A percentile compares a stretch with the other conserved stretches of the same genome.
These are phyloP conservation scores for Drosophila paramelanica DNA, from an alignment of 2,888 invertebrate species.

Conservation along the genomic window DNA sequence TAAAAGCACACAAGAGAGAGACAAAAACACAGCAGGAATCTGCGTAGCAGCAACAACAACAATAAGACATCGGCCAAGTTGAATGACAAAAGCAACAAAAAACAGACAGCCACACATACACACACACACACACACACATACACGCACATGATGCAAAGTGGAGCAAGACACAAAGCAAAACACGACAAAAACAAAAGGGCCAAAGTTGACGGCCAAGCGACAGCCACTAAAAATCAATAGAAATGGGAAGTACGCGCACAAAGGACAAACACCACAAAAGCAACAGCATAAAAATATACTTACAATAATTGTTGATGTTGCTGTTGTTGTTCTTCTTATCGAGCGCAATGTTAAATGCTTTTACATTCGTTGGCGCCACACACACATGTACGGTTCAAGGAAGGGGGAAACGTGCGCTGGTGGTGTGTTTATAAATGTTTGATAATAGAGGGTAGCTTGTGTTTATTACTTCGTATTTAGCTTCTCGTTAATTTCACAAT, in stretches of 20 bases:
- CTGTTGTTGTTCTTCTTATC: slow-evolving; percentile 45
- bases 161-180: slow-evolving; percentile 54
- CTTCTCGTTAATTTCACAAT: slow-evolving; percentile 19
- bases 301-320: slow-evolving; percentile 52
- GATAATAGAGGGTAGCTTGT: slow-evolving; percentile 38
- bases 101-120: slow-evolving; percentile 18
- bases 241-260: slow-evolving; percentile 34
- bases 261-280: slow-evolving; percentile 42
- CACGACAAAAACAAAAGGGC: slow-evolving; percentile 55
- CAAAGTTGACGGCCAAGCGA: slow-evolving; percentile 53
- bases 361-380: slow-evolving; percentile 74
- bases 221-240: slow-evolving; percentile 57
- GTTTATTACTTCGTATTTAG: slow-evolving; percentile 3
- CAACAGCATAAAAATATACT: slow-evolving; percentile 59
- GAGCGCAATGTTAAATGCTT: slow-evolving; percentile 37
- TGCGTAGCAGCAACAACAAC: slow-evolving; percentile 22
- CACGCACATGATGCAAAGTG: slow-evolving; percentile 40
- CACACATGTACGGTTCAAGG: slow-evolving; percentile 32
- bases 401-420: slow-evolving; percentile 15
- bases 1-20: slow-evolving; percentile 18
- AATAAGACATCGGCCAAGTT: slow-evolving; percentile 60
- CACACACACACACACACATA: slow-evolving; percentile 18
- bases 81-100: slow-evolving; percentile 56
- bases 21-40: slow-evolving; percentile 10
- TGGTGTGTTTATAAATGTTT: slow-evolving; percentile 64